These are phyloP conservation scores for Neoascia interrupta DNA, from an alignment of 2,888 invertebrate genomes.

Conservation along the genomic window DNA sequence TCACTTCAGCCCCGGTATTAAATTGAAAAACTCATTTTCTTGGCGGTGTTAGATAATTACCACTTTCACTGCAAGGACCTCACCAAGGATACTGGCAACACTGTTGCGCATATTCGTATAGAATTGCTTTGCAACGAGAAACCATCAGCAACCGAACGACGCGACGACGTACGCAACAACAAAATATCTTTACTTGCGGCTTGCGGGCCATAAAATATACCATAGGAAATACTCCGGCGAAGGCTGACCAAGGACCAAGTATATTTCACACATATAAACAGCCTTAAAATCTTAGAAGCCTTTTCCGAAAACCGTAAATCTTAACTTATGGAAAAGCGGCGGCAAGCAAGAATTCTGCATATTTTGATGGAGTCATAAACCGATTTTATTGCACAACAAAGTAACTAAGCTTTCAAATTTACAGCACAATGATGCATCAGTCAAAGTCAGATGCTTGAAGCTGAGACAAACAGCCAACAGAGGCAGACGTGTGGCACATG, in stretches of 20 bases:
- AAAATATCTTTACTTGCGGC: conserved; percentile 30
- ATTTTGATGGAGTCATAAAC: conserved; percentile 59
- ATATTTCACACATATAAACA: too few relatives aligned
- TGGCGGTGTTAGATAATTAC: too few relatives aligned
- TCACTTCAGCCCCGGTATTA: too few relatives aligned
- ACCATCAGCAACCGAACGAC: conserved; percentile 6
- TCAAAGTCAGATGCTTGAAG: conserved; percentile 18
- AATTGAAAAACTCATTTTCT: too few relatives aligned
- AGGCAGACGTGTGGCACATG: background rate
- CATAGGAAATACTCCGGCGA: background rate
- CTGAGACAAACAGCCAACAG: too few relatives aligned
- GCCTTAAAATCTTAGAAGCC: conserved; percentile 62
- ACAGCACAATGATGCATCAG: conserved; percentile 59
- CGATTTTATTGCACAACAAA: conserved; percentile 62
- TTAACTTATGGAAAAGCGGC: conserved; percentile 38
- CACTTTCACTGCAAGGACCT: too few relatives aligned
- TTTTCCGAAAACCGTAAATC: conserved; percentile 62
- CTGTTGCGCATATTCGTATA: too few relatives aligned
- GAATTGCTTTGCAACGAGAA: conserved; percentile 20
- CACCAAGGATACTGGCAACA: too few relatives aligned
- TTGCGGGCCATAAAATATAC: conserved; percentile 22
- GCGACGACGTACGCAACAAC: conserved; percentile 13
- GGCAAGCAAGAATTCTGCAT: conserved; percentile 52
- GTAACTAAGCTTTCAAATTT: conserved; percentile 56
- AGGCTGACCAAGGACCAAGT: conserved; percentile 19